Base-by-base conservation (phyloP, 2,113 vertebrate genomes). In the Mellivora capensis region DNA sequence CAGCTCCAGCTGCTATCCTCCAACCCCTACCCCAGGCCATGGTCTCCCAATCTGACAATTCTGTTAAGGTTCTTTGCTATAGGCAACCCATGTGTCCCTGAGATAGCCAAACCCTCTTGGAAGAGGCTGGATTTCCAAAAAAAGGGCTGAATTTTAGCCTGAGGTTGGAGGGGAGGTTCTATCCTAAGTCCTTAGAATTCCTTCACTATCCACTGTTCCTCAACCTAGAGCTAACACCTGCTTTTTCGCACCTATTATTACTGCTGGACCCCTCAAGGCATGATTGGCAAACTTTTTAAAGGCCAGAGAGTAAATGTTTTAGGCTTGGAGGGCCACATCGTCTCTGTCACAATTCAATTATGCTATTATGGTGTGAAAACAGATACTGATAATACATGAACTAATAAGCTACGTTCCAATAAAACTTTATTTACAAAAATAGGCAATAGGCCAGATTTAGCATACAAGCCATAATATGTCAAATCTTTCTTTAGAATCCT, bases 381-480 rank as follows among this genome's bases (percentile, higher is more conserved):
- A 91, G 29, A 93, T 57, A 93, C 6, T 80, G 74, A 44, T 20
- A 89, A 94, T 21, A 80, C 5, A n/a, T 57, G 89, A 85, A 18
- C 27, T 23, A 96, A 87, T 64, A 21, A 91, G 5, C 18, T 91
- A 9, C 80, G 25, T 71, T 94, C 15, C 47, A 89, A 85, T 81
- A 84, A 93, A 64, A 83, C 18, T 79, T 95, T 39, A 90, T 81
- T 93, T 86, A 84, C 12, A 95, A 92, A 95, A 71, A 57, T 12
- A 80, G 77, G 23, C 6, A 62, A 67, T 42, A 85, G 62, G 39
- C 25, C 20, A 87, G 44, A 91, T 34, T 76, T 81, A 42, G 15
- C 59, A 47, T 79, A 6, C 4, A 20, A 91, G 18, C 11, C 44
- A 92, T 9, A 62, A 34, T 34, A 76, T 67, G 29, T 25, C 20